Conservation (phyloP, 2,888 invertebrate genomes). For the Drosophila multiciliata region DNA sequence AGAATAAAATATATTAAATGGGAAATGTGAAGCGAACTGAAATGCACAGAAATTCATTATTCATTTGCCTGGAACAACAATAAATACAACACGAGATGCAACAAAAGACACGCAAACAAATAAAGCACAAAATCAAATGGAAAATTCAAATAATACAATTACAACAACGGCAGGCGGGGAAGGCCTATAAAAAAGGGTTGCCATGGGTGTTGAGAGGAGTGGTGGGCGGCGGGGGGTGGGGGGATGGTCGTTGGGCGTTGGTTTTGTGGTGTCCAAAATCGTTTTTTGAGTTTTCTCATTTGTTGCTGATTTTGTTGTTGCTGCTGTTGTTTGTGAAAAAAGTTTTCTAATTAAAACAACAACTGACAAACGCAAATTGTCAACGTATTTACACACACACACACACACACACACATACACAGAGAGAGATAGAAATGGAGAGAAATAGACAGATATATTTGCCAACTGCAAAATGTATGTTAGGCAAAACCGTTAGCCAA, state of each 20-base stretch:
- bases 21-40: constrained; percentile 30
- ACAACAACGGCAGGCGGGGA: constrained; percentile 29
- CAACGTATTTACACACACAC: constrained; percentile 57
- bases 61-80: constrained; percentile 61
- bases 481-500: constrained; percentile 51
- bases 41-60: constrained; percentile 74
- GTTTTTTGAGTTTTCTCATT: constrained; percentile 74
- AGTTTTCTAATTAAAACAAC: constrained; percentile 81
- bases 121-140: constrained; percentile 66
- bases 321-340: constrained; percentile 75
- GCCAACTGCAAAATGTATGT: constrained; percentile 76
- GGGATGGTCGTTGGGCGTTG: constrained; percentile 19
- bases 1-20: background rate
- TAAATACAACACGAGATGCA: constrained; percentile 12
- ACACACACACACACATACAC: constrained; percentile 16
- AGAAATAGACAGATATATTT: constrained; percentile 54
- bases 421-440: constrained; percentile 1
- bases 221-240: background rate
- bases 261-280: constrained; percentile 73
- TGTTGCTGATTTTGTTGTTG: constrained; percentile 43
- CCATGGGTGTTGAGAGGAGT: constrained; percentile 7
- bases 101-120: constrained; percentile 10
- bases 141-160: constrained; percentile 72
- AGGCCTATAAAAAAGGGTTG: constrained; percentile 1
- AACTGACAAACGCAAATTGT: constrained; percentile 81